phyloP scores from a whole-genome alignment of 2,113 vertebrate species.

The Gopherus flavomarginatus region DNA sequence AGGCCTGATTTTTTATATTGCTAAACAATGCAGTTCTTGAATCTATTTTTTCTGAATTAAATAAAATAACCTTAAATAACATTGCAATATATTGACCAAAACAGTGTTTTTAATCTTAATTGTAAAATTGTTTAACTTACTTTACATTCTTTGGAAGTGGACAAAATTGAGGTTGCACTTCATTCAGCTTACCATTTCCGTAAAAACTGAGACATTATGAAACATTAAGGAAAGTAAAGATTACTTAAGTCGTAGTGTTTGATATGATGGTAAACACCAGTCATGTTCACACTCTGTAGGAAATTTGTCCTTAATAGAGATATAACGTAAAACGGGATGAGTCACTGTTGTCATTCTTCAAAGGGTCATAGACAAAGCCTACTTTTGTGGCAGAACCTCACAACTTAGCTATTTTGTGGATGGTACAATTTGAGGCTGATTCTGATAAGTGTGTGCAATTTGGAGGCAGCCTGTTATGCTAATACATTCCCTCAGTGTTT shows the following conservation, averaged over 20 bases:
- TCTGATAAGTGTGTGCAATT: neutral
- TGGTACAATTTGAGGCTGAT: too few species aligned
- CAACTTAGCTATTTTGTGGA: too few species aligned
- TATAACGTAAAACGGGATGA: neutral
- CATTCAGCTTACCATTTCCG: neutral
- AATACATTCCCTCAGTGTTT: neutral
- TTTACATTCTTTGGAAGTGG: neutral
- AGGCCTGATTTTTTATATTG: neutral
- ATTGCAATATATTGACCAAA: neutral
- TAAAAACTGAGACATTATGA: neutral
- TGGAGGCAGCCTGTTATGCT: neutral
- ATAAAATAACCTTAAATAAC: neutral
- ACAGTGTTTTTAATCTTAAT: neutral
- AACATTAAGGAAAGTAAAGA: neutral
- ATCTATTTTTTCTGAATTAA: too few species aligned
- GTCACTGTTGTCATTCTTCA: neutral
- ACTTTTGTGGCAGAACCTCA: neutral
- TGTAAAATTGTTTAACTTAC: neutral
- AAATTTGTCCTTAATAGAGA: neutral
- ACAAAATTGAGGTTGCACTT: neutral
- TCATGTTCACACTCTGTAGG: neutral
- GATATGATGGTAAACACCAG: neutral
- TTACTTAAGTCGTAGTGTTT: neutral
- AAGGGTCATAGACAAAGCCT: neutral
- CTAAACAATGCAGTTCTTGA: neutral